Conservation (phyloP, 2,113 vertebrate species). For the Piprites chloris region DNA sequence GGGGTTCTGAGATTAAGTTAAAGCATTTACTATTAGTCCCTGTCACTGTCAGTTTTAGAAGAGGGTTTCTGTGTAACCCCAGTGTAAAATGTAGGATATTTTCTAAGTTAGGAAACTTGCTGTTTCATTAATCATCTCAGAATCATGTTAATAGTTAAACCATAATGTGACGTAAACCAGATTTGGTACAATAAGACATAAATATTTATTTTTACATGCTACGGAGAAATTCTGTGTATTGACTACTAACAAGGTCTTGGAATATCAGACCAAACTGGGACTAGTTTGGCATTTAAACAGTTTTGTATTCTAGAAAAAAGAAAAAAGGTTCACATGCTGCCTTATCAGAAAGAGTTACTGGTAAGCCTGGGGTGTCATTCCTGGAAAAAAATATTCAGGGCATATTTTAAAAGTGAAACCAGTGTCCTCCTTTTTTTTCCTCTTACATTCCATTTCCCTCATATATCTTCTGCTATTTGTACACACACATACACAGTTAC, state of each 20-base stretch:
- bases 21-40: slow-evolving; percentile 44
- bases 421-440: background rate
- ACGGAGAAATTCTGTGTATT: background rate
- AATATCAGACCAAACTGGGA: background rate
- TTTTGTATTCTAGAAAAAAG: background rate
- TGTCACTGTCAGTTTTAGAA: slow-evolving; percentile 45
- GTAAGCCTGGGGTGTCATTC: background rate
- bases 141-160: background rate
- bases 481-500: background rate
- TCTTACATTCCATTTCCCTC: background rate
- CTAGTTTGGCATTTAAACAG: background rate
- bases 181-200: background rate
- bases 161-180: background rate
- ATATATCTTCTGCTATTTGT: background rate
- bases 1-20: slow-evolving; percentile 63
- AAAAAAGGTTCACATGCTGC: background rate
- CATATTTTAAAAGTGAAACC: background rate
- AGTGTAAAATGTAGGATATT: slow-evolving; percentile 57
- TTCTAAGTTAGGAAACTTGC: slow-evolving; percentile 33
- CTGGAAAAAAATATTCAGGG: background rate
- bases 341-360: background rate
- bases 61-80: slow-evolving; percentile 45
- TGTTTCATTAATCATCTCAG: background rate
- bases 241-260: background rate
- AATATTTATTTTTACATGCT: background rate